Evolutionary conservation across 1,140 invertebrate genomes (phyloP).

Genomic region (Lordiphosa mommai): DNA sequence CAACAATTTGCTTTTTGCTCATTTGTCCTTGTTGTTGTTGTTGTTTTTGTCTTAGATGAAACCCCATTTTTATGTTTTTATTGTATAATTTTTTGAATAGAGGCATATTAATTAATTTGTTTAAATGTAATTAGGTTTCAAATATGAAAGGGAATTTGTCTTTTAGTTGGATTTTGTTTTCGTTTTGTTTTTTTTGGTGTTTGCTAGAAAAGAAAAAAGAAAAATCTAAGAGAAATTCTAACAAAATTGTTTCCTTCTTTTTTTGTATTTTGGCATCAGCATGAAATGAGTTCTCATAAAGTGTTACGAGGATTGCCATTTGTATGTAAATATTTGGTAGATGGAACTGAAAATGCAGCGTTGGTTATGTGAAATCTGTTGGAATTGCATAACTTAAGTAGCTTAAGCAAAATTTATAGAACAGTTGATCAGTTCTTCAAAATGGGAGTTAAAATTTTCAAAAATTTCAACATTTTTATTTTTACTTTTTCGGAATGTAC

Average conservation of each 20-base stretch:
- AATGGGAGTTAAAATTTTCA: too few relatives aligned
- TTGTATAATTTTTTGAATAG: constrained; percentile 29
- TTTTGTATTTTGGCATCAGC: constrained; percentile 36
- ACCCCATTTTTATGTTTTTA: constrained; percentile 76
- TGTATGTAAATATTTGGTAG: too few relatives aligned
- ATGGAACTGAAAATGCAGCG: too few relatives aligned
- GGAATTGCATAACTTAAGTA: too few relatives aligned
- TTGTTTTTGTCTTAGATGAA: constrained; percentile 67
- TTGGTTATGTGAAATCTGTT: too few relatives aligned
- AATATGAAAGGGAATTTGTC: constrained; percentile 44
- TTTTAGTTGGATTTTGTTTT: constrained; percentile 20
- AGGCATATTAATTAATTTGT: constrained; percentile 35
- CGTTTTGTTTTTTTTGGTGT: background rate
- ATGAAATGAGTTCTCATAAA: constrained; percentile 48
- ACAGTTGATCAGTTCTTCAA: too few relatives aligned
- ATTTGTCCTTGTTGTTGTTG: constrained; percentile 14
- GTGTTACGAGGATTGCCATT: too few relatives aligned
- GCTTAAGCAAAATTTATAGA: too few relatives aligned
- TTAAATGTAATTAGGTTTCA: constrained; percentile 67
- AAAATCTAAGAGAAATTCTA: constrained; percentile 60
- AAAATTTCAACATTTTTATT: too few relatives aligned
- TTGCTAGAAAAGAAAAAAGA: constrained; percentile 27
- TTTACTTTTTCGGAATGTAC: too few relatives aligned
- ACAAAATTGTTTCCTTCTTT: constrained; percentile 51
- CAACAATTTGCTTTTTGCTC: constrained; percentile 38